phyloP scores from a whole-genome alignment of 2,797 vertebrate genomes.

The Geotrypetes seraphini region DNA sequence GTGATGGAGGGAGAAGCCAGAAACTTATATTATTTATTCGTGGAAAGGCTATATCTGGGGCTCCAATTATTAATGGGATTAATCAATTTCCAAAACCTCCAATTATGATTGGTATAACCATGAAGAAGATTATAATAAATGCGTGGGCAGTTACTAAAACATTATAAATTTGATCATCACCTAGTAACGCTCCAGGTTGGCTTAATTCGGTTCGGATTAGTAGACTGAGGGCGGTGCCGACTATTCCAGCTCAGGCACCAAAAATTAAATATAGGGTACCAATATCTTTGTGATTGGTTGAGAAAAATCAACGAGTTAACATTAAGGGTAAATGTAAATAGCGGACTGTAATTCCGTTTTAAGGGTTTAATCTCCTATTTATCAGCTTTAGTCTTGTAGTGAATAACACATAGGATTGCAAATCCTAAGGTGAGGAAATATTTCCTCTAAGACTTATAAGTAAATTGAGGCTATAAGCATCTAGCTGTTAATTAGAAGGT shows the following conservation, averaged over 20 bases:
- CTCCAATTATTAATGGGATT: slow-evolving; percentile 15
- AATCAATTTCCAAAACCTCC: slow-evolving; percentile 35
- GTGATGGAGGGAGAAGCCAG: slow-evolving; percentile 19
- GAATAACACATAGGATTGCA: slow-evolving; percentile 40
- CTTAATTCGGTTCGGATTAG: slow-evolving; percentile 19
- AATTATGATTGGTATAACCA: slow-evolving; percentile 37
- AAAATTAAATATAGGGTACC: slow-evolving; percentile 41
- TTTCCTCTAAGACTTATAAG: too few relatives aligned
- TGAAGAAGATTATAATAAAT: slow-evolving; percentile 49
- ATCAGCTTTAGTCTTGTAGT: slow-evolving; percentile 28
- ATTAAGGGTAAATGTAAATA: slow-evolving; percentile 38
- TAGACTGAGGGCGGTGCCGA: slow-evolving; percentile 15
- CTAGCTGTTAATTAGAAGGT: too few relatives aligned
- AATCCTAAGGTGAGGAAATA: slow-evolving; percentile 24
- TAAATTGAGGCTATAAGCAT: too few relatives aligned
- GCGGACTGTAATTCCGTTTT: slow-evolving; percentile 39
- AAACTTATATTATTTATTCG: slow-evolving; percentile 38
- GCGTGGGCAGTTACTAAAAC: too few relatives aligned
- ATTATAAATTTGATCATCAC: too few relatives aligned
- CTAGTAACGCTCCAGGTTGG: background rate
- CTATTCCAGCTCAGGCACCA: slow-evolving; percentile 38
- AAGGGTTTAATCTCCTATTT: slow-evolving; percentile 28
- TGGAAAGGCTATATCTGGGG: slow-evolving; percentile 26
- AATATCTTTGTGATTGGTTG: too few relatives aligned
- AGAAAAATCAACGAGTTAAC: slow-evolving; percentile 39